Evolutionary conservation across 2,797 vertebrate species (phyloP).

Genomic region (Myotis findleyi): DNA sequence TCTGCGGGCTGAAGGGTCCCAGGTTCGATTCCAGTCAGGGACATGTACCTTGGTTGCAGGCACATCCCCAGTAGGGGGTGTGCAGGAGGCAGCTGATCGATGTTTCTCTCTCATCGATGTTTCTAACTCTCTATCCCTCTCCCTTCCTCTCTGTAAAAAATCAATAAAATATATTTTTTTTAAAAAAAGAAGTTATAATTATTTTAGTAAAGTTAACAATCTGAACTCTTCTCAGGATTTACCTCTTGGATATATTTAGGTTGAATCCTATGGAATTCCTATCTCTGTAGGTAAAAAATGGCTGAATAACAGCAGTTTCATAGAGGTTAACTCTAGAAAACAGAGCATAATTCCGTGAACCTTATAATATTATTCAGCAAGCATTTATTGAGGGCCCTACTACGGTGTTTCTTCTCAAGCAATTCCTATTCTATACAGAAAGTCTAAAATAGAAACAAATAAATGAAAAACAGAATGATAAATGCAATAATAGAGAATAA

Average conservation of each 20-base stretch:
- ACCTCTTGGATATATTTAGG: slow-evolving; percentile 5
- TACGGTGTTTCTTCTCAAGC: background rate
- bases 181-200: background rate
- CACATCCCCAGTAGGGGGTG: no score
- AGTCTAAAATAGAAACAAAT: background rate
- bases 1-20: no score
- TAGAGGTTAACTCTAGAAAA: background rate
- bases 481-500: background rate
- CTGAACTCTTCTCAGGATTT: slow-evolving; percentile 45
- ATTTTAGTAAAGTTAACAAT: slow-evolving; percentile 4
- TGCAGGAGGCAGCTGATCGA: no score
- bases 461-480: background rate
- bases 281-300: background rate
- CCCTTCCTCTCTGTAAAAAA: no score
- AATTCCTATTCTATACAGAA: background rate
- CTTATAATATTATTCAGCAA: background rate
- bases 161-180: no score
- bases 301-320: background rate
- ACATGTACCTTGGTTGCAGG: no score
- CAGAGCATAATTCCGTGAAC: background rate
- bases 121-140: no score
- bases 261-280: background rate
- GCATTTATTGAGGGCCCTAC: background rate
- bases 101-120: no score
- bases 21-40: no score